These are phyloP conservation scores for Octodonta nipae DNA, from an alignment of 2,888 invertebrate species.

Conservation along the genomic window DNA sequence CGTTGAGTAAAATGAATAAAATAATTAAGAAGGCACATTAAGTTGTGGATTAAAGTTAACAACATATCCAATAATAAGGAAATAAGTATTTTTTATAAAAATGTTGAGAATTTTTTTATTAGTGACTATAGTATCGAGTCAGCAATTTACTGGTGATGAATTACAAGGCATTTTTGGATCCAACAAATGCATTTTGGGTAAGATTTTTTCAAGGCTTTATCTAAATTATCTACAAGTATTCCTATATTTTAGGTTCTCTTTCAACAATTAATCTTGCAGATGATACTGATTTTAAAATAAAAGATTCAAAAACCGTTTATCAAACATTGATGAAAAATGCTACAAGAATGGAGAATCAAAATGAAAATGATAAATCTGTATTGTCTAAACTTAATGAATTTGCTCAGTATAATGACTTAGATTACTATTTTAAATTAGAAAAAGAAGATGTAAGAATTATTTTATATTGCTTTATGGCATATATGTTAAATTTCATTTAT, in stretches of 20 bases:
- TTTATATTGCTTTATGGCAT: neutral
- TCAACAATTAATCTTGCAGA: neutral
- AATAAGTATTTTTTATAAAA: no score
- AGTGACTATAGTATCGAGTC: no score
- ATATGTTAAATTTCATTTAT: neutral
- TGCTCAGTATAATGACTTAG: neutral
- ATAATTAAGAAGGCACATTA: no score
- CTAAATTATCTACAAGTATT: no score
- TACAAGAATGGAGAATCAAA: neutral
- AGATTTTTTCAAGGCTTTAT: no score
- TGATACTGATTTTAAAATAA: neutral
- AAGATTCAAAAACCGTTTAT: neutral
- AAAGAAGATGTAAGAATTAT: neutral
- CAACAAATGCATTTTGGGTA: neutral
- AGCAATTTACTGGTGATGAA: no score
- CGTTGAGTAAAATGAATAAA: no score
- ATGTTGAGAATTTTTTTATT: no score
- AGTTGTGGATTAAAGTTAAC: no score
- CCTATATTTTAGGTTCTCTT: neutral
- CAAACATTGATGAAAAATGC: neutral
- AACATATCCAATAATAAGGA: no score
- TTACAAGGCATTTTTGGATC: neutral
- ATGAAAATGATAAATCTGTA: neutral
- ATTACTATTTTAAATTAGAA: neutral
- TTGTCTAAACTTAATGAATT: neutral